Evolutionary conservation across 2,113 vertebrate genomes (phyloP).

Genomic region (Prochilodus magdalenae): DNA sequence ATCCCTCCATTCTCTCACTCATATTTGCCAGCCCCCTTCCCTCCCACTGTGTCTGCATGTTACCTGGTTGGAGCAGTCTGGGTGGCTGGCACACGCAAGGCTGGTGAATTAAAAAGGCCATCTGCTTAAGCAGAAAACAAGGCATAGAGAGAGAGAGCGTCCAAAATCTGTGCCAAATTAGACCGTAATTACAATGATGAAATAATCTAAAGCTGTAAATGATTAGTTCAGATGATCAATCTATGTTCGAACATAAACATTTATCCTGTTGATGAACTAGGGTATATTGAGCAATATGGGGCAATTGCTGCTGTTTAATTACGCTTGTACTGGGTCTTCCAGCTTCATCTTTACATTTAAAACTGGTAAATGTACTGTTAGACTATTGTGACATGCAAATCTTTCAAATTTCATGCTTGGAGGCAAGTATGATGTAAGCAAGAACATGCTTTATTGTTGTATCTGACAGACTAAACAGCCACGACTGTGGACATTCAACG

Average conservation of each 20-base stretch:
- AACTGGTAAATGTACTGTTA: too few relatives aligned
- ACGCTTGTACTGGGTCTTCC: background rate
- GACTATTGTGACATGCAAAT: too few relatives aligned
- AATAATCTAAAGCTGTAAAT: conserved; percentile 32
- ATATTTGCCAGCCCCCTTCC: conserved; percentile 51
- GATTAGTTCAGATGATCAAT: background rate
- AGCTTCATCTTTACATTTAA: background rate
- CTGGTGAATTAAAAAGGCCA: conserved; percentile 74
- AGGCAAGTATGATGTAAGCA: too few relatives aligned
- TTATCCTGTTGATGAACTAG: background rate
- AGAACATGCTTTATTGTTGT: too few relatives aligned
- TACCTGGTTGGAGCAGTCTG: conserved; percentile 69
- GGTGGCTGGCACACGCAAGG: conserved; percentile 68
- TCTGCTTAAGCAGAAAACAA: conserved; percentile 69
- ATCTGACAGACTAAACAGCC: too few relatives aligned
- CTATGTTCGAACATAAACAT: conserved; percentile 16
- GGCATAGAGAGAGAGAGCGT: background rate
- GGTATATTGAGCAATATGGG: background rate
- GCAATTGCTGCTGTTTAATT: background rate
- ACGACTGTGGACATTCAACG: too few relatives aligned
- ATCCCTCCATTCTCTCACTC: conserved; percentile 44
- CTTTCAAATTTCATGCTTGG: too few relatives aligned
- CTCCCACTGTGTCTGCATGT: conserved; percentile 63
- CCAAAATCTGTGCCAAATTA: conserved; percentile 8
- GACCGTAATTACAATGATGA: conserved; percentile 25